phyloP scores from a whole-genome alignment of 2,113 vertebrate genomes.

The Noturus placidus region DNA sequence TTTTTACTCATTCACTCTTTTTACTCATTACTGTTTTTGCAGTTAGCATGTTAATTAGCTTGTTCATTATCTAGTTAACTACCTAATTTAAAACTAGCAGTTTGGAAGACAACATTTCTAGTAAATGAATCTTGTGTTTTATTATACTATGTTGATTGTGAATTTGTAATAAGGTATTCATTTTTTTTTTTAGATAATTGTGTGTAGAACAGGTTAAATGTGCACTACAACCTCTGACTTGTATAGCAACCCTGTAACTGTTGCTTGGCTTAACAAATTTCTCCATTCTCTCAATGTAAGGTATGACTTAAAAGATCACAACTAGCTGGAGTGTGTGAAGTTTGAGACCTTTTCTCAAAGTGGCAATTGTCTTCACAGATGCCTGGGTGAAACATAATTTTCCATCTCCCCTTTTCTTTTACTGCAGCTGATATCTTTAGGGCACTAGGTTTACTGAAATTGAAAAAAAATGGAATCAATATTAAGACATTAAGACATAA shows the following conservation, averaged over 20 bases:
- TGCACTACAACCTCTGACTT: background rate
- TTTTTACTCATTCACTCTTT: background rate
- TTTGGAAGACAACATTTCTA: background rate
- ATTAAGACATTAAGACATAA: background rate
- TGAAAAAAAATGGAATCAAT: background rate
- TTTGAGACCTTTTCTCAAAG: background rate
- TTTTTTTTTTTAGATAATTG: background rate
- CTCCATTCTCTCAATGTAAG: slow-evolving; percentile 54
- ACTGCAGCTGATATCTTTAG: background rate
- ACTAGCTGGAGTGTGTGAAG: slow-evolving; percentile 34
- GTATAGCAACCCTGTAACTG: background rate
- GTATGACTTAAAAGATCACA: slow-evolving; percentile 70
- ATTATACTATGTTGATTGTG: background rate
- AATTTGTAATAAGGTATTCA: background rate
- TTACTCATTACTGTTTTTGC: background rate
- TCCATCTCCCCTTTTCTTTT: background rate
- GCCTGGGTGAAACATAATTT: slow-evolving; percentile 54
- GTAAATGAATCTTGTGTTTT: background rate
- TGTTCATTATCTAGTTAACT: background rate
- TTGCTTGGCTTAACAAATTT: background rate
- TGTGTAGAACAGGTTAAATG: background rate
- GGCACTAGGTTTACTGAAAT: background rate
- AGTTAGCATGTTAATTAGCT: background rate
- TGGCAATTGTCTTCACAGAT: slow-evolving; percentile 54
- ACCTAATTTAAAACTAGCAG: background rate